Conservation (phyloP, 2,888 invertebrate species). For the Blera fallax region DNA sequence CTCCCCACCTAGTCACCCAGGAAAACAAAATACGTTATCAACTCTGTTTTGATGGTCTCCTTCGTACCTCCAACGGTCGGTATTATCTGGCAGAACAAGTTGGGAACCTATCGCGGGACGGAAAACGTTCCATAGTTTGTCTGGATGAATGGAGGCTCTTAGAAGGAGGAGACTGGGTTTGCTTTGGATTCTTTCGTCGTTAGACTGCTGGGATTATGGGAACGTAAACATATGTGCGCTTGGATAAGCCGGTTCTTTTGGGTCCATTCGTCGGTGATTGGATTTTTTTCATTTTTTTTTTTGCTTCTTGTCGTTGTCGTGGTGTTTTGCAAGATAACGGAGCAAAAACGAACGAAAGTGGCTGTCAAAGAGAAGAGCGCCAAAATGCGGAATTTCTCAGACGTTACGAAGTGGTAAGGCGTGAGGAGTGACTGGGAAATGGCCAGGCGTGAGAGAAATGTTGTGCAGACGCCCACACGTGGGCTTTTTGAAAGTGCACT, state of each 20-base stretch:
- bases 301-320: background rate
- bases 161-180: constrained; percentile 10
- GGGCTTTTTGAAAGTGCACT: background rate
- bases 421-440: background rate
- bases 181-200: constrained; percentile 7
- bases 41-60: constrained; percentile 46
- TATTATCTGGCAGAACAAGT: constrained; percentile 35
- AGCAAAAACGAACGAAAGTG: constrained; percentile 38
- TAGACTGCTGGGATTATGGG: constrained; percentile 12
- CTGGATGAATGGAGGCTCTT: constrained; percentile 27
- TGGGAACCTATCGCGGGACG: background rate
- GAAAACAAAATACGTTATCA: constrained; percentile 65
- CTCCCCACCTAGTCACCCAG: too few species aligned
- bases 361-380: constrained; percentile 49
- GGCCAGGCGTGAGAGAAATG: constrained; percentile 60
- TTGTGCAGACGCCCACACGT: constrained; percentile 56
- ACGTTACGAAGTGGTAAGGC: constrained; percentile 33
- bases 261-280: background rate
- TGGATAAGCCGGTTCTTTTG: constrained; percentile 9
- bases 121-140: constrained; percentile 2
- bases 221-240: background rate
- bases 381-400: constrained; percentile 61
- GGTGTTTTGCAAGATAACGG: constrained; percentile 46
- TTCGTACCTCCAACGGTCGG: constrained; percentile 52
- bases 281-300: background rate